phyloP scores from a whole-genome alignment of 2,113 vertebrate genomes.

The Morphnarchus princeps region DNA sequence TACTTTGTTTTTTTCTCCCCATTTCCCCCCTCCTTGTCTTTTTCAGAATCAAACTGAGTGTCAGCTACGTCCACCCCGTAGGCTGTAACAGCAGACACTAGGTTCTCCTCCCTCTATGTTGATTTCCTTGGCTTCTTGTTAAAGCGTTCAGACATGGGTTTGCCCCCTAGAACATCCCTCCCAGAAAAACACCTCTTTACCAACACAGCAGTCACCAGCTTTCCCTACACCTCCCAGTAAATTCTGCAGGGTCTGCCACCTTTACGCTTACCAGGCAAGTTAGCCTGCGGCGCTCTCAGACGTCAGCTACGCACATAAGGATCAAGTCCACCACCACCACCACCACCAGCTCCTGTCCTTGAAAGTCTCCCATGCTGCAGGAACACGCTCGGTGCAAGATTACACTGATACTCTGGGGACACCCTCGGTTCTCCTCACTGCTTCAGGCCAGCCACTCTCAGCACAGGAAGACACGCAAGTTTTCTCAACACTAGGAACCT shows the following conservation, averaged over 20 bases:
- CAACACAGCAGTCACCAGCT: background rate
- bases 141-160: background rate
- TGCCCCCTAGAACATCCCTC: background rate
- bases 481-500: background rate
- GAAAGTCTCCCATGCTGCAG: background rate
- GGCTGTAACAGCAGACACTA: background rate
- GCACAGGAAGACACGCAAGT: fast-evolving
- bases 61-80: background rate
- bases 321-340: background rate
- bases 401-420: no score
- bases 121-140: background rate
- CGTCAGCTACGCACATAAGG: fast-evolving
- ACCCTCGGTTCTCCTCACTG: background rate
- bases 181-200: background rate
- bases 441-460: background rate
- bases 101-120: fast-evolving
- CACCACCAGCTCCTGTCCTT: background rate
- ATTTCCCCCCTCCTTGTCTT: background rate
- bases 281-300: background rate
- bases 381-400: background rate
- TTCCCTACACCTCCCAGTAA: background rate
- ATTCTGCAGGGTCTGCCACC: background rate
- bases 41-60: background rate
- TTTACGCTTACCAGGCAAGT: background rate
- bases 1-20: background rate